phyloP scores from a whole-genome alignment of 2,888 invertebrate genomes.

The Hydraecia micacea region DNA sequence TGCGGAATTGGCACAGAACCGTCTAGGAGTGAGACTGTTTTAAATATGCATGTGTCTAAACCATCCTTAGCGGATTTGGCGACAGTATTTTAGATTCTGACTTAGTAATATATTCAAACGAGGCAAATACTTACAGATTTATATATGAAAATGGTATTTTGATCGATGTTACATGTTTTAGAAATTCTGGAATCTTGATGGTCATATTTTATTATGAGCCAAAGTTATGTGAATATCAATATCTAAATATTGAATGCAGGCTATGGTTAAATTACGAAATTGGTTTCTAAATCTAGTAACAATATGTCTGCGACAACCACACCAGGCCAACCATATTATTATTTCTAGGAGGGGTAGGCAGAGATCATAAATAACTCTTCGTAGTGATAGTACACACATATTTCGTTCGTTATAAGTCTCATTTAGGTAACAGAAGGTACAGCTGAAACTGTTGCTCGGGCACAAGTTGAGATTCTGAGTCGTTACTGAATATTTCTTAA shows the following conservation, averaged over 20 bases:
- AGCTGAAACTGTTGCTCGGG: background rate
- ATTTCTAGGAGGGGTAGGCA: conserved; percentile 1
- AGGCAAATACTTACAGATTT: conserved; percentile 3
- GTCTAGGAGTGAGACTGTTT: conserved; percentile 7
- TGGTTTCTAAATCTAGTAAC: conserved; percentile 24
- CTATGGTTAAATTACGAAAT: conserved; percentile 4
- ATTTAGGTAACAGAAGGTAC: background rate
- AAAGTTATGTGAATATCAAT: conserved; percentile 28
- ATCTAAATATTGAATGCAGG: conserved; percentile 11
- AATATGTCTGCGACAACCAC: background rate
- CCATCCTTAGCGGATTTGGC: background rate
- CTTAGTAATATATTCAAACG: conserved; percentile 15
- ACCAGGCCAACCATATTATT: background rate
- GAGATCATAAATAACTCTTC: background rate
- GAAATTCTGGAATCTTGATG: conserved; percentile 10
- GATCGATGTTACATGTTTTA: conserved; percentile 15
- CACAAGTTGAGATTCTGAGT: background rate
- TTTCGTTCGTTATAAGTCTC: background rate
- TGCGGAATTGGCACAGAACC: conserved; percentile 12
- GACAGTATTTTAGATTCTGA: conserved; percentile 9
- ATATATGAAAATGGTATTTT: background rate
- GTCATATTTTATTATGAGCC: conserved; percentile 12
- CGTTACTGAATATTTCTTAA: background rate
- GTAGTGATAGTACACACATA: background rate
- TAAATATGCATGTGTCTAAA: conserved; percentile 18